These are phyloP conservation scores for Parazoanthus swiftii DNA, from an alignment of 92 coral and sea anemone species.

Conservation along the genomic window DNA sequence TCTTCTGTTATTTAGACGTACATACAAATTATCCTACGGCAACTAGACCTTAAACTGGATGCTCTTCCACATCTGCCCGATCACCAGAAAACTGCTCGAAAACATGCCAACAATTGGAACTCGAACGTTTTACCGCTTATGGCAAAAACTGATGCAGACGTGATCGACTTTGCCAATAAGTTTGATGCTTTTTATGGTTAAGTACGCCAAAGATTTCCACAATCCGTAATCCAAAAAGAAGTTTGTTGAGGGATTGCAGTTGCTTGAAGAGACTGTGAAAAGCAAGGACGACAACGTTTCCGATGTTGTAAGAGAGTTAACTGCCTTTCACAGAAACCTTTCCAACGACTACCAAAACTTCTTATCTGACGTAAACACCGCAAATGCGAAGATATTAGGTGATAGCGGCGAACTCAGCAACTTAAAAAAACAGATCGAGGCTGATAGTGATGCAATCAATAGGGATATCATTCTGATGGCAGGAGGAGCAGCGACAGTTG, in stretches of 20 bases:
- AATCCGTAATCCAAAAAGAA: background rate
- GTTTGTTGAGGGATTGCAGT: slow-evolving; percentile 21
- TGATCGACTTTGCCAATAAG: slow-evolving; percentile 38
- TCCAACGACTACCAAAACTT: slow-evolving; percentile 11
- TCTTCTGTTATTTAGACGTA: slow-evolving; percentile 33
- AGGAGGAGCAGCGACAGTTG: slow-evolving; percentile 13
- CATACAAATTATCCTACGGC: slow-evolving; percentile 26
- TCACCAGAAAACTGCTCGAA: slow-evolving; percentile 33
- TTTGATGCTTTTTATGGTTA: slow-evolving; percentile 40
- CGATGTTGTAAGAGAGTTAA: slow-evolving; percentile 10
- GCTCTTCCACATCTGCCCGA: slow-evolving; percentile 33
- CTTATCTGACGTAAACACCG: slow-evolving; percentile 6
- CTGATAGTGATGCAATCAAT: slow-evolving; percentile 16
- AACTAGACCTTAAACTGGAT: slow-evolving; percentile 29
- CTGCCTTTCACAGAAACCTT: slow-evolving; percentile 17
- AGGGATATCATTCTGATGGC: slow-evolving; percentile 35
- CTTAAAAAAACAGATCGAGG: background rate
- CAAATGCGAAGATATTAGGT: slow-evolving; percentile 5
- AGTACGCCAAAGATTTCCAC: slow-evolving; percentile 28
- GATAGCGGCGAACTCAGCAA: slow-evolving; percentile 17
- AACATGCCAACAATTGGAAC: slow-evolving; percentile 32
- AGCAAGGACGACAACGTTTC: slow-evolving; percentile 5
- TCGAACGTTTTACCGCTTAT: slow-evolving; percentile 18
- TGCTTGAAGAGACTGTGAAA: slow-evolving; percentile 10
- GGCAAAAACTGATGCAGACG: slow-evolving; percentile 39